phyloP scores from a whole-genome alignment of 2,888 invertebrate genomes.

The Agrilus mali region DNA sequence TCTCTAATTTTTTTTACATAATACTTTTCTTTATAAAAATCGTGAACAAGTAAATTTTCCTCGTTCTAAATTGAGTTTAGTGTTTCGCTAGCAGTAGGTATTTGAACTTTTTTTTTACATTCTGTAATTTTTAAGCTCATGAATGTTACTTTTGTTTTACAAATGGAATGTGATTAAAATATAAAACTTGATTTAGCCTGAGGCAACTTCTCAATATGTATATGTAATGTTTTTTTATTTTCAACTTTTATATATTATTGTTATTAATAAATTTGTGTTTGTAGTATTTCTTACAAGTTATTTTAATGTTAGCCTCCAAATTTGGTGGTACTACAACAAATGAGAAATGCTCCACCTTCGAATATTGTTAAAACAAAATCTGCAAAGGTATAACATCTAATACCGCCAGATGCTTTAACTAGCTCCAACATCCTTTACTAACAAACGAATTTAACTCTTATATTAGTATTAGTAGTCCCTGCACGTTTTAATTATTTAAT shows the following conservation, averaged over 20 bases:
- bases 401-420: conserved; percentile 1
- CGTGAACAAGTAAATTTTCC: no score
- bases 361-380: conserved; percentile 75
- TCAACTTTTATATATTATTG: conserved; percentile 6
- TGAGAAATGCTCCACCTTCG: conserved; percentile 78
- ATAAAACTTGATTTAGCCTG: no score
- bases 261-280: conserved; percentile 12
- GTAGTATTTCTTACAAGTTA: conserved; percentile 17
- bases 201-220: no score
- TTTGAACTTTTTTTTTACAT: no score
- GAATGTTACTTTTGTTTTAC: no score
- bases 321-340: conserved; percentile 65
- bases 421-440: neutral
- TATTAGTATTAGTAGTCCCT: neutral
- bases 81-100: no score
- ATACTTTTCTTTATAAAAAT: no score
- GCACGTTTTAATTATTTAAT: neutral
- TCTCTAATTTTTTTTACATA: neutral
- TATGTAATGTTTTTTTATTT: neutral
- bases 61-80: no score
- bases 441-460: neutral
- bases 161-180: no score
- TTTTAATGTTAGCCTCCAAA: conserved; percentile 50
- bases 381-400: conserved; percentile 56
- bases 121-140: no score